Evolutionary conservation across 35 echinoderm and acorn worm species (phyloP).

Genomic region (Holothuria glaberrima): DNA sequence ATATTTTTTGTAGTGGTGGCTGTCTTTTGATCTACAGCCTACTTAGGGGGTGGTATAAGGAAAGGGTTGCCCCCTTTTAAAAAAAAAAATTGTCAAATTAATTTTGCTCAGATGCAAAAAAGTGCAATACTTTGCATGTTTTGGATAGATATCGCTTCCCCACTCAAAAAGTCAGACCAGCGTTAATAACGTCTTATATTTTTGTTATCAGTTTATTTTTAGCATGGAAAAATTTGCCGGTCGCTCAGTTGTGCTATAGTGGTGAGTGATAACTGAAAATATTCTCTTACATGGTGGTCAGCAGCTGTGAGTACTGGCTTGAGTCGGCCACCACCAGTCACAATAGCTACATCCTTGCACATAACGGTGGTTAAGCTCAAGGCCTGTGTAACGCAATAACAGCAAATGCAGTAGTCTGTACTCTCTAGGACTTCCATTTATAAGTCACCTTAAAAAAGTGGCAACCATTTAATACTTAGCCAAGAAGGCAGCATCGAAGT

Average conservation of each 20-base stretch:
- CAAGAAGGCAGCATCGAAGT: no score
- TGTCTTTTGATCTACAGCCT: neutral
- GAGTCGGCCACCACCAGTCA: neutral
- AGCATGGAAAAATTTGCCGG: neutral
- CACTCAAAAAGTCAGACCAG: neutral
- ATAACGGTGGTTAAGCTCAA: no score
- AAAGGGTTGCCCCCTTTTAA: neutral
- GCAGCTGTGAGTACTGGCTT: neutral
- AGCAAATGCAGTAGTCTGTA: no score
- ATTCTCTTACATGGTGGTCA: neutral
- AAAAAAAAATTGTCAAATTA: neutral
- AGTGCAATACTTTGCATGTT: neutral
- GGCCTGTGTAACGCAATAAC: no score
- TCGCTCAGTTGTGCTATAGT: neutral
- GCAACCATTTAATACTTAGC: no score
- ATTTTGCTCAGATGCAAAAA: neutral
- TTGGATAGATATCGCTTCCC: conserved; percentile 5
- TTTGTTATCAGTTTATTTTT: neutral
- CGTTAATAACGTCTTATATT: neutral
- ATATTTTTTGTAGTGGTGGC: neutral
- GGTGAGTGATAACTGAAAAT: neutral
- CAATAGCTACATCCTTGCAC: neutral
- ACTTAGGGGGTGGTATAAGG: neutral
- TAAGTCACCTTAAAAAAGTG: no score
- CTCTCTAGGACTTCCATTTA: no score